Evolutionary conservation across 2,113 vertebrate genomes (phyloP), one percentile per base, ranked within the genome.

Genomic region (Oreochromis spilurus): DNA sequence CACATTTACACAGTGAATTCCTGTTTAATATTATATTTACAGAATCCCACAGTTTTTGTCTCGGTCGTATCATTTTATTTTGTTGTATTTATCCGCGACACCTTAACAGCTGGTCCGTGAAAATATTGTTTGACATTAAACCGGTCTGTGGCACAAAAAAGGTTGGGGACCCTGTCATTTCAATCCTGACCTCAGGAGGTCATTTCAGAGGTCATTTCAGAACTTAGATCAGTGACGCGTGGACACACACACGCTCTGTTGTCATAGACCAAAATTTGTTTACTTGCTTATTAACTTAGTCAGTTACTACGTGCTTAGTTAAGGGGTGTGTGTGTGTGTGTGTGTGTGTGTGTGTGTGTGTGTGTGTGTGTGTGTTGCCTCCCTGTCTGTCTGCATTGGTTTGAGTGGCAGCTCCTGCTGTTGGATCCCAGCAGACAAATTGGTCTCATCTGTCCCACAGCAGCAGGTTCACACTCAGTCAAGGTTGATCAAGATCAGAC

Each of bases 381-480:
- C 52, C n/a, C 52, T n/a, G 50, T 29, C 36, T 89, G 67, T 50
- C 31, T 87, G 83, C 53, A 43, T 83, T 26, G 40, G 45, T 77
- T 60, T 5, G 91, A 90, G 16, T 77, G 89, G 87, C 85, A 57
- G 87, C 81, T 86, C 83, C 91, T 80, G 70, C 83, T 91, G 89
- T 79, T 86, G 38, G 85, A 84, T 86, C 85, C 54, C 78, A 82
- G 81, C 87, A 87, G 52, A 86, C 81, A 89, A 84, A 89, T 86
- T 89, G 83, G 83, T 77, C 45, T 91, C 81, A 57, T 85, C 80
- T 92, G 87, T 84, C 43, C 75, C 52, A 6, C 38, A 52, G 77
- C 85, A 87, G 82, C 79, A 80, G 24, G 36, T 86, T 84, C 29
- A 53, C 52, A 57, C 88, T 48, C 34, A 62, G 55, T 67, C 67